phyloP scores from a whole-genome alignment of 2,797 vertebrate species.

The Pteropus rufus region DNA sequence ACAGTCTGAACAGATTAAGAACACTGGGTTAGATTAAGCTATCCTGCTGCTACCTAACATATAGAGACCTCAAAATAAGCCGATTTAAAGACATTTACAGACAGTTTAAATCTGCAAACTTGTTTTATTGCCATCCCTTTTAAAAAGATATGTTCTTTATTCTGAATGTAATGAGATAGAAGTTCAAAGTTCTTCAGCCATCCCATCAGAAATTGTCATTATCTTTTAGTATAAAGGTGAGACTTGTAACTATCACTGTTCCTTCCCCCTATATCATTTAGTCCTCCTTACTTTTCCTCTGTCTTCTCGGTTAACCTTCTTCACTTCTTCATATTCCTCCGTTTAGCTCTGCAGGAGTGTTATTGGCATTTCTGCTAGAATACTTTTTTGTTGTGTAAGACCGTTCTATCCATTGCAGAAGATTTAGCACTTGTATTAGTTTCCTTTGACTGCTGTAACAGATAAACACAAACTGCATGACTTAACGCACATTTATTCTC shows the following conservation, averaged over 20 bases:
- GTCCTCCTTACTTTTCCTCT: not conserved
- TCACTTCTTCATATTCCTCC: not conserved
- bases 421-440: not conserved
- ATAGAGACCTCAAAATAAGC: not conserved
- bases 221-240: not conserved
- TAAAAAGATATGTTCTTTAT: not conserved
- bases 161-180: not conserved
- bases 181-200: not conserved
- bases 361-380: not conserved
- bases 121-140: not conserved
- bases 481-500: not conserved
- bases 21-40: not conserved
- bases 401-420: not conserved
- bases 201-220: not conserved
- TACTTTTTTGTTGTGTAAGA: not conserved
- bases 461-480: not conserved
- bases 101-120: conserved; percentile 18
- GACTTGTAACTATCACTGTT: not conserved
- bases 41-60: not conserved
- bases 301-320: not conserved
- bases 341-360: not conserved
- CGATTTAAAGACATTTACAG: conserved; percentile 5
- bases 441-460: conserved; percentile 1
- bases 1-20: not conserved
- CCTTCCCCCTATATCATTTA: not conserved